Evolutionary conservation across 2,113 vertebrate species (phyloP), one percentile per base, ranked within the genome.

Genomic region (Prietella phreatophila): DNA sequence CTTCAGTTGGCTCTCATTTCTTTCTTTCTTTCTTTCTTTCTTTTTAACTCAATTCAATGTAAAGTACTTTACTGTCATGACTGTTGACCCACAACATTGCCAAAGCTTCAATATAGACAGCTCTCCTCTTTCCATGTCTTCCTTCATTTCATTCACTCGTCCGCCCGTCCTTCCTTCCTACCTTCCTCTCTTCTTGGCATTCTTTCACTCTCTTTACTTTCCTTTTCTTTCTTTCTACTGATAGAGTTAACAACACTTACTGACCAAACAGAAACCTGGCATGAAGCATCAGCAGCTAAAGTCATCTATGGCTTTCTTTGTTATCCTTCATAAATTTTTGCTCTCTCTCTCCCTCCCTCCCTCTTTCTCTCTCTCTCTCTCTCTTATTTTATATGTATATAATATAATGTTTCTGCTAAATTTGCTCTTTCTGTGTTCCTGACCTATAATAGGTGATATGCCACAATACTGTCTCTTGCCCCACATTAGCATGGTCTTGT

Each of bases 301-400:
- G 76, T 93, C 88, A 89, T 94, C 93, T 93, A 93, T 93, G 92
- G 91, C 89, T 90, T 92, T 92, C 93, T 93, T 95, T 95, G 93
- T 95, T 93, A 92, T 91, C 82, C 91, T 91, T 91, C 87, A 90
- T 84, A 85, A 63, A 84, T 84, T 76, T 89, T 75, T 88, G 0
- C 71, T 88, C 80, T 50, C 56, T 61, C 90, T 88, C 83, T 58
- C 88, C 58, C 84, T 15, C 8, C 25, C 84, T 90, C 84, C 50
- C 42, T 42, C 89, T 61, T 53, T 27, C 85, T 86, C 85, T 65
- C 92, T 88, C 56, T 36, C 90, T 88, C 83, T 58, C 88, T 69
- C 67, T 56, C 17, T n/a, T n/a, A n/a, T n/a, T n/a, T n/a, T n/a
- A n/a, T n/a, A n/a, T n/a, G n/a, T n/a, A n/a, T n/a, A n/a, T n/a